Evolutionary conservation across 2,888 invertebrate genomes (phyloP).

Genomic region (Lasioglossum figueresi): DNA sequence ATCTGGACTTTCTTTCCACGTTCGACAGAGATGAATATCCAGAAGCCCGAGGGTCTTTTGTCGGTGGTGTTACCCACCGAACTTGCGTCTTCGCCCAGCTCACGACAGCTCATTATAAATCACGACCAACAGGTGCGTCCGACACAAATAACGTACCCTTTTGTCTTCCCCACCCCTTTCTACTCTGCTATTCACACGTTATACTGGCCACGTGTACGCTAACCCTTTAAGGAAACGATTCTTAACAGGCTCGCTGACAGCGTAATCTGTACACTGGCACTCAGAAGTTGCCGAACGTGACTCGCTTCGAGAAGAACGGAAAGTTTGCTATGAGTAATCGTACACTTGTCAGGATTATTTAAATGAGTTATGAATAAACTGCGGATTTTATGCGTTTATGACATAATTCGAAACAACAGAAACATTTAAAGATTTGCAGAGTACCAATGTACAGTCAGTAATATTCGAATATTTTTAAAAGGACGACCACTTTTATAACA

Average conservation of each 20-base stretch:
- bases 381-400: neutral
- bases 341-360: neutral
- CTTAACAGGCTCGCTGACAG: neutral
- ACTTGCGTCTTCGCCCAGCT: conserved; percentile 72
- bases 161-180: conserved; percentile 21
- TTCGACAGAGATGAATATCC: conserved; percentile 74
- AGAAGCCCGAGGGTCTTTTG: conserved; percentile 75
- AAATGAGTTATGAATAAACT: neutral
- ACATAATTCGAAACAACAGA: neutral
- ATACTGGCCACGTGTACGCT: conserved; percentile 4
- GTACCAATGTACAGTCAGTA: neutral
- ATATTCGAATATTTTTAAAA: neutral
- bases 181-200: neutral
- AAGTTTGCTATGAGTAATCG: neutral
- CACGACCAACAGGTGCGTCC: conserved; percentile 79
- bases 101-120: conserved; percentile 76
- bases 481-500: neutral
- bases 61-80: conserved; percentile 76
- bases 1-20: conserved; percentile 23
- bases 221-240: neutral
- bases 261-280: neutral
- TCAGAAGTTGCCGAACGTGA: neutral
- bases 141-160: conserved; percentile 39
- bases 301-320: neutral
- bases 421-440: neutral